phyloP scores from a whole-genome alignment of 2,797 vertebrate genomes.

The Poeciliopsis presidionis region DNA sequence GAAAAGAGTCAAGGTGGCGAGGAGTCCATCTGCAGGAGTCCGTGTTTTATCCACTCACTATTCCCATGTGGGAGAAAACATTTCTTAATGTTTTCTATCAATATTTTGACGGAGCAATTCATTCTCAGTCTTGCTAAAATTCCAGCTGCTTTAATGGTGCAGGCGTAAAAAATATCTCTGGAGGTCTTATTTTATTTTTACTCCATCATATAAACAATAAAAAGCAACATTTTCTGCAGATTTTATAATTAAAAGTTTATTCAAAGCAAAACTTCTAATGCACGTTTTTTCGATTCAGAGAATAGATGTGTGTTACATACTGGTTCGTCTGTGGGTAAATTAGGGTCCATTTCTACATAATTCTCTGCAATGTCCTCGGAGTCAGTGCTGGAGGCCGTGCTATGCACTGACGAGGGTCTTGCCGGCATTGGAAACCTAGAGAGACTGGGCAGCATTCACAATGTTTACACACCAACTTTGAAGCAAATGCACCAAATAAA shows the following conservation, averaged over 20 bases:
- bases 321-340: slow-evolving; percentile 92
- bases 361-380: slow-evolving; percentile 97
- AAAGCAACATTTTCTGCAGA: slow-evolving; percentile 5
- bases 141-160: slow-evolving; percentile 2
- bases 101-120: slow-evolving; percentile 14
- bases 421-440: slow-evolving; percentile 94
- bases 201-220: neutral
- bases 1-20: slow-evolving; percentile 58
- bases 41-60: slow-evolving; percentile 29
- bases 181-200: slow-evolving; percentile 17
- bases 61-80: slow-evolving; percentile 24
- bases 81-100: slow-evolving; percentile 20
- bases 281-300: slow-evolving; percentile 53
- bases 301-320: slow-evolving; percentile 87
- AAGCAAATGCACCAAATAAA: slow-evolving; percentile 52
- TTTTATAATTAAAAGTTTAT: slow-evolving; percentile 12
- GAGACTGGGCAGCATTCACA: slow-evolving; percentile 89
- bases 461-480: slow-evolving; percentile 76
- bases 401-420: slow-evolving; percentile 96
- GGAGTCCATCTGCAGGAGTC: slow-evolving; percentile 80
- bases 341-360: slow-evolving; percentile 97
- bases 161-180: slow-evolving; percentile 2
- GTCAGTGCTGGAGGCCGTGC: slow-evolving; percentile 98
- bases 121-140: slow-evolving; percentile 11
- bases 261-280: slow-evolving; percentile 32